Evolutionary conservation across 2,888 invertebrate species (phyloP).

Genomic region (Rotaria magnacalcarata): DNA sequence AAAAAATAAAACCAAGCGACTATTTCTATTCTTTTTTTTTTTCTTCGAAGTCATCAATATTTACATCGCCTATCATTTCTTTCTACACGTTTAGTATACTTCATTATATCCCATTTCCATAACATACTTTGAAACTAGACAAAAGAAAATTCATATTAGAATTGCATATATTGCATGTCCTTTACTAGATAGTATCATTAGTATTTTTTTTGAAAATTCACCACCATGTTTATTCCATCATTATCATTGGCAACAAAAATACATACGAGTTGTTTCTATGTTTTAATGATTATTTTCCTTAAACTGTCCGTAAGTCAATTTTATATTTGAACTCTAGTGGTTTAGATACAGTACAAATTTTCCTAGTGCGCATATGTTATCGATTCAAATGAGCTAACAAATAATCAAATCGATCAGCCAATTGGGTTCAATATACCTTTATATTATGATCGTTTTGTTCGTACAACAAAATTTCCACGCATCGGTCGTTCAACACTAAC

Average conservation of each 20-base stretch:
- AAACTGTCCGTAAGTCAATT: background rate
- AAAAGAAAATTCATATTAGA: background rate
- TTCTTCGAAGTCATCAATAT: background rate
- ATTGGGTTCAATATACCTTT: background rate
- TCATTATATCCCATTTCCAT: background rate
- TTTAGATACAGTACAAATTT: background rate
- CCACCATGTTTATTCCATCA: background rate
- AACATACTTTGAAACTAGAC: background rate
- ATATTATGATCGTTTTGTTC: background rate
- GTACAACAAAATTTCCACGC: background rate
- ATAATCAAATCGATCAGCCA: background rate
- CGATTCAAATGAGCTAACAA: background rate
- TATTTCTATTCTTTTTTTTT: background rate
- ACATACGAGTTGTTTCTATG: background rate
- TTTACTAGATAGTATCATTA: background rate
- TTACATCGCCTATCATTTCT: background rate
- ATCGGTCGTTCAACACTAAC: background rate
- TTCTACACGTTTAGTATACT: background rate
- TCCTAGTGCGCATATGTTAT: background rate
- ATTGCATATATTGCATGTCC: background rate
- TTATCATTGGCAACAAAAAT: background rate
- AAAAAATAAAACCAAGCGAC: too few relatives aligned
- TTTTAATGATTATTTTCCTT: background rate
- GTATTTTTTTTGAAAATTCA: background rate
- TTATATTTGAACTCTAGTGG: background rate